Conservation (phyloP, 2,797 vertebrate genomes). For the Falco naumanni region DNA sequence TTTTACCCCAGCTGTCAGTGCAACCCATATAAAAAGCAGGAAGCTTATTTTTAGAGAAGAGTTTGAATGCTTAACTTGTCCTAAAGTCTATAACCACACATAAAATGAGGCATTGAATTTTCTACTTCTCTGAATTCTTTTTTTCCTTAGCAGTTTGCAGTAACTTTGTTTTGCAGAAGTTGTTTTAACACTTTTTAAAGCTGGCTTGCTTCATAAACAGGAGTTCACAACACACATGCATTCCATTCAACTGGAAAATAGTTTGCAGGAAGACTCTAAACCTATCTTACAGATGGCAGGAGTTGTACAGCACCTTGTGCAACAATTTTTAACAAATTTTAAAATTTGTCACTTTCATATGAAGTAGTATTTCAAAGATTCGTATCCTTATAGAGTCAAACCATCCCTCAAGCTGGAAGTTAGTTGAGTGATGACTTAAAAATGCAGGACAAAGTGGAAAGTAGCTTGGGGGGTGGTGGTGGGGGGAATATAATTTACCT, state of each 20-base stretch:
- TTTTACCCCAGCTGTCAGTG: constrained; percentile 55
- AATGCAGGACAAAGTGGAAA: neutral
- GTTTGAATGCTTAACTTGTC: neutral
- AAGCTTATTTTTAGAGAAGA: constrained; percentile 7
- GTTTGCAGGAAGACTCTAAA: neutral
- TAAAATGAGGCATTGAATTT: neutral
- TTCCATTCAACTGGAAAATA: neutral
- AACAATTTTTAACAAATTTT: neutral
- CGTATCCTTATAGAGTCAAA: neutral
- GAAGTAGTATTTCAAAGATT: neutral
- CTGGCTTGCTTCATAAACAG: neutral
- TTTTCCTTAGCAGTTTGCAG: neutral
- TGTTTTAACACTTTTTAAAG: neutral
- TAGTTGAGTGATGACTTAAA: neutral
- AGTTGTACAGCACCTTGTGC: neutral
- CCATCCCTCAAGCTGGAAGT: neutral
- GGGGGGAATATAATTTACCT: neutral
- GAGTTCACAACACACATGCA: neutral
- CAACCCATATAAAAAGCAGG: constrained; percentile 3
- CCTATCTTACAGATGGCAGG: neutral
- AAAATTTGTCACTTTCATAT: neutral
- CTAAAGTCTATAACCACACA: constrained; percentile 31
- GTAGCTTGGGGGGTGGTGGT: neutral
- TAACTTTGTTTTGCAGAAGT: neutral
- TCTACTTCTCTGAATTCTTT: neutral